These are phyloP conservation scores for Amphipyra tragopoginis DNA, from an alignment of 2,888 invertebrate genomes.

Conservation along the genomic window DNA sequence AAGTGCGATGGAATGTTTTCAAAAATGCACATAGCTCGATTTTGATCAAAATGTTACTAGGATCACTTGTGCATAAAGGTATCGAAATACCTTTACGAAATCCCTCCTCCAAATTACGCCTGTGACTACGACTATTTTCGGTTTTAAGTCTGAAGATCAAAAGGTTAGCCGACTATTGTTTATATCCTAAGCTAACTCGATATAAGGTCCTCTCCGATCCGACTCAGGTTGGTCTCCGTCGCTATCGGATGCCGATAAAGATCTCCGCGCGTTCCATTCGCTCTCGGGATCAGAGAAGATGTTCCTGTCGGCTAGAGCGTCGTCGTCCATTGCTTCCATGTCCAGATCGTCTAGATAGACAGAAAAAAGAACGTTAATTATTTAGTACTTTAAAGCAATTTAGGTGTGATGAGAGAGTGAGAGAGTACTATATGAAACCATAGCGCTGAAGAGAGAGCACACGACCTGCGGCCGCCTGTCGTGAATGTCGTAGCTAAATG, in stretches of 20 bases:
- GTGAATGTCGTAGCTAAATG: no score
- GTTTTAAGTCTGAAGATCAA: slow-evolving; percentile 19
- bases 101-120: no score
- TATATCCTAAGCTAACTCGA: slow-evolving; percentile 63
- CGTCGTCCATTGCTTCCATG: slow-evolving; percentile 83
- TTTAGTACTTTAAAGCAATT: no score
- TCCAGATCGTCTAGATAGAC: slow-evolving; percentile 74
- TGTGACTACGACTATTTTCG: neutral
- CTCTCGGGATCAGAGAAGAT: slow-evolving; percentile 93
- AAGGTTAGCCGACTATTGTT: slow-evolving; percentile 18
- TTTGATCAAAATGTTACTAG: no score
- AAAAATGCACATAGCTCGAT: no score
- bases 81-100: no score
- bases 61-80: no score
- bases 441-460: no score
- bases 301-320: slow-evolving; percentile 88
- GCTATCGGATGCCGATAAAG: slow-evolving; percentile 66
- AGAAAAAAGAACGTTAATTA: neutral
- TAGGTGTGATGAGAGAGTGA: no score
- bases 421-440: no score
- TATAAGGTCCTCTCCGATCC: slow-evolving; percentile 79
- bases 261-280: slow-evolving; percentile 88
- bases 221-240: slow-evolving; percentile 90
- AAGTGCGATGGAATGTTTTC: no score
- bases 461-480: no score